phyloP scores from a whole-genome alignment of 2,888 invertebrate genomes.

The Zaprionus bogoriensis region DNA sequence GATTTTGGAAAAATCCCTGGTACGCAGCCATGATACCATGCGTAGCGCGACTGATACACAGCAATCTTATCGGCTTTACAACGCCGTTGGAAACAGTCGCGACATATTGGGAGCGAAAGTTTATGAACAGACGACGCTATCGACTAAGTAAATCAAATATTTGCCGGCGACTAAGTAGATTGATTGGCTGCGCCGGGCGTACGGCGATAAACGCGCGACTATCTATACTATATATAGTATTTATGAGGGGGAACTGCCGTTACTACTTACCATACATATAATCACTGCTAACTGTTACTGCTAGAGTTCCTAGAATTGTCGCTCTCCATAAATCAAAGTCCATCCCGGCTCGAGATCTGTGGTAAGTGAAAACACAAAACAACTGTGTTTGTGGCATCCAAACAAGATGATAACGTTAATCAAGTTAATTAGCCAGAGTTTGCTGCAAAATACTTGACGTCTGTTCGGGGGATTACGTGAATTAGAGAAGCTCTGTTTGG shows the following conservation, averaged over 20 bases:
- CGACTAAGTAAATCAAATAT: constrained; percentile 55
- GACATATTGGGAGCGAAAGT: constrained; percentile 53
- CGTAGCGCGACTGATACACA: constrained; percentile 12
- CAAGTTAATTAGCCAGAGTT: constrained; percentile 36
- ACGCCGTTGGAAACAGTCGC: constrained; percentile 18
- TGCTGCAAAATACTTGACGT: constrained; percentile 34
- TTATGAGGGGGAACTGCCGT: background rate
- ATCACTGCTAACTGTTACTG: background rate
- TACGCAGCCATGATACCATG: constrained; percentile 6
- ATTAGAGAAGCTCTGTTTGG: constrained; percentile 20
- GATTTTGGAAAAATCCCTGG: background rate
- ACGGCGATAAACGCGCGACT: background rate
- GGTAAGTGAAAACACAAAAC: constrained; percentile 16
- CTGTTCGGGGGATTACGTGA: constrained; percentile 14
- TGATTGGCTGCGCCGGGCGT: constrained; percentile 26
- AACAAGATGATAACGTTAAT: constrained; percentile 43
- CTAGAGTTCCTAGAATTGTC: background rate
- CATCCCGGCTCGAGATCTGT: constrained; percentile 16
- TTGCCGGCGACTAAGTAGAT: constrained; percentile 57
- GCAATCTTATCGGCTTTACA: constrained; percentile 41
- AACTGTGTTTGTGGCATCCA: constrained; percentile 22
- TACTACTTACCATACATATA: no score
- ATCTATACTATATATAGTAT: background rate
- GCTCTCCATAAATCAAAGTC: constrained; percentile 13
- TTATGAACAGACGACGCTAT: constrained; percentile 24